Evolutionary conservation across 2,113 vertebrate genomes (phyloP).

Genomic region (Anhinga rufa): DNA sequence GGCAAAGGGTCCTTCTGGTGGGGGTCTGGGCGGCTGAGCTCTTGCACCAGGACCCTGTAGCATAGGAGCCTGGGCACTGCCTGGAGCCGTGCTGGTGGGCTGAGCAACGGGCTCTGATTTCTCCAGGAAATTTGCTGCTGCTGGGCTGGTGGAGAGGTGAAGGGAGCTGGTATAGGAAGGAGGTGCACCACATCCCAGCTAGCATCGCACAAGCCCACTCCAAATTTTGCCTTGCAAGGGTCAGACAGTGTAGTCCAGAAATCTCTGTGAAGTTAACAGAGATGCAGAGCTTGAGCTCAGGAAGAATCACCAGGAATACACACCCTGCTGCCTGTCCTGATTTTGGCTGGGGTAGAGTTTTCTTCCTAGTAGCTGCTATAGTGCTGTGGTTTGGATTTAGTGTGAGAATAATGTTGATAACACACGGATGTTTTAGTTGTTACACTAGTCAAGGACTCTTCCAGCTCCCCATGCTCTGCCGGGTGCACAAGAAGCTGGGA

Average conservation of each 20-base stretch:
- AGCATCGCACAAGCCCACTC: rapidly evolving
- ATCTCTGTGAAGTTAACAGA: not conserved
- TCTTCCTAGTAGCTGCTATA: too few relatives aligned
- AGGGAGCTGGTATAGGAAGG: rapidly evolving
- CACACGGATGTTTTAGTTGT: too few relatives aligned
- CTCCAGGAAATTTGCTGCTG: not conserved
- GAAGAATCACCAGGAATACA: not conserved
- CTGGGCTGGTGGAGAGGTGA: not conserved
- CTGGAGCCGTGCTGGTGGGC: not conserved
- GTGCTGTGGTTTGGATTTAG: too few relatives aligned
- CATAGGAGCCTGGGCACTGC: not conserved
- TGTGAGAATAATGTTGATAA: too few relatives aligned
- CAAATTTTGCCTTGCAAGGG: not conserved
- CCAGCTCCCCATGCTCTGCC: too few relatives aligned
- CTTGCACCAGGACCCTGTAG: not conserved
- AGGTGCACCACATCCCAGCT: not conserved
- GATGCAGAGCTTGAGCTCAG: not conserved
- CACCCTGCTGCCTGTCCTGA: not conserved
- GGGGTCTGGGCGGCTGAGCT: not conserved
- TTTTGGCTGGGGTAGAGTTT: too few relatives aligned
- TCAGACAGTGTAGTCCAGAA: not conserved
- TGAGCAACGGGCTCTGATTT: not conserved
- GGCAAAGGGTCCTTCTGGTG: not conserved
- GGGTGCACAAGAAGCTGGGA: too few relatives aligned
- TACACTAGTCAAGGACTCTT: too few relatives aligned